Base-by-base conservation (phyloP, 2,888 invertebrate species). In the Elgonia sp. region DNA sequence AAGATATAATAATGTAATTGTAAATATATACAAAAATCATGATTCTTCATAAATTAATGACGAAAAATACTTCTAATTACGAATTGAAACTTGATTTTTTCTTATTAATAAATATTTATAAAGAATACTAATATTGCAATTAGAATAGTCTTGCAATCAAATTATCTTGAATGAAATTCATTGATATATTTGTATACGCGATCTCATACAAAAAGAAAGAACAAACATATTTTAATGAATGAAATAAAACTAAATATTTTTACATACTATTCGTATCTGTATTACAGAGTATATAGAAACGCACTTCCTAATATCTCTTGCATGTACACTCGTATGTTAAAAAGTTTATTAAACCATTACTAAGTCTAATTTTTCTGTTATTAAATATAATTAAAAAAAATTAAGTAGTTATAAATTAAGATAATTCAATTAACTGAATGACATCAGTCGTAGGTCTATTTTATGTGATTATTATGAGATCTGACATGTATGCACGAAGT, bases 191-290 rank as follows among this genome's bases (percentile, higher is more conserved):
- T 53, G 37, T 70, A 70, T 37, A 53, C 21, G 50, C n/a, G 10
- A 62, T 37, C 14, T 21, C n/a, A 53, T 37, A 46, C 4, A 50
- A 70, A 29, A 40, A 57, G 18, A 53, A 57, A 46, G 21, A 50
- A 39, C 29, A 42, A 63, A 37, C 14, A 40, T 73, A 73, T 73
- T 73, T 73, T 73, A 73, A 40, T 60, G 60, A 73, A 9, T 57
- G 20, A 73, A 70, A 9, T 70, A 12, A 73, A 16, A 42, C 37
- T 50, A 39, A 53, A 65, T 77, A 77, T 65, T 77, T 77, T 77
- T 77, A 77, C 77, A 77, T 21, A 37, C 4, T 39, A 65, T 65
- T 37, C 62, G 8, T 62, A 76, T 50, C 50, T 76, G 21, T 55
- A 55, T 65, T 65, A 16, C 18, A 65, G 29, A 65, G n/a, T n/a